Conservation (phyloP, 2,113 vertebrate genomes). For the Parus major region DNA sequence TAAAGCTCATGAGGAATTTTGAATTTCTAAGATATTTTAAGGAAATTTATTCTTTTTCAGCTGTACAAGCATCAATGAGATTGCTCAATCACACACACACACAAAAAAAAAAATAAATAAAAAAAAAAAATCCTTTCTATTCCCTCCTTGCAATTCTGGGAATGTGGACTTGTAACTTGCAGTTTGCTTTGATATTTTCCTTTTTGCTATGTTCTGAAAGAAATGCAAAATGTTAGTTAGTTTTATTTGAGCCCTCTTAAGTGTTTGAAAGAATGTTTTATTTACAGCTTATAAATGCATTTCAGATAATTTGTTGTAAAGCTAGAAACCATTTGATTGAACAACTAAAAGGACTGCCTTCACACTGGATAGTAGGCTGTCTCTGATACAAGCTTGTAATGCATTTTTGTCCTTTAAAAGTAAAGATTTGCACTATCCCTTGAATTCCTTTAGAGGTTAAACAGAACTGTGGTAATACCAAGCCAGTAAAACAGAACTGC, state of each 20-base stretch:
- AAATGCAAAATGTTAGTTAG: not conserved
- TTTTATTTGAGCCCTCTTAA: not conserved
- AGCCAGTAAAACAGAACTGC: not conserved
- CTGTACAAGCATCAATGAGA: not conserved
- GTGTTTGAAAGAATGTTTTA: not conserved
- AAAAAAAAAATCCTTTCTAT: not conserved
- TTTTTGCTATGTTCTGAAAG: not conserved
- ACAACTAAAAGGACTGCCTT: not conserved
- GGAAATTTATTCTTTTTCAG: not conserved
- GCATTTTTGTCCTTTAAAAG: not conserved
- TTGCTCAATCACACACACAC: not conserved
- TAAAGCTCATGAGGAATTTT: not conserved
- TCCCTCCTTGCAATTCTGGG: not conserved
- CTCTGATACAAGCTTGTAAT: not conserved
- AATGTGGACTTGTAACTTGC: not conserved
- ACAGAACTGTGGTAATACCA: not conserved
- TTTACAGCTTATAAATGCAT: not conserved
- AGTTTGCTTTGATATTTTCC: not conserved
- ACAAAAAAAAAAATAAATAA: not conserved
- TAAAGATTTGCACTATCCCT: not conserved
- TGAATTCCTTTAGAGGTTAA: not conserved
- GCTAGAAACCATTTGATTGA: not conserved
- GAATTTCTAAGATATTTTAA: not conserved
- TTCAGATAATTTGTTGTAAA: not conserved
- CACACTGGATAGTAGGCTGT: not conserved